These are phyloP conservation scores for Tinamus guttatus DNA, from an alignment of 2,113 vertebrate species.

Conservation along the genomic window DNA sequence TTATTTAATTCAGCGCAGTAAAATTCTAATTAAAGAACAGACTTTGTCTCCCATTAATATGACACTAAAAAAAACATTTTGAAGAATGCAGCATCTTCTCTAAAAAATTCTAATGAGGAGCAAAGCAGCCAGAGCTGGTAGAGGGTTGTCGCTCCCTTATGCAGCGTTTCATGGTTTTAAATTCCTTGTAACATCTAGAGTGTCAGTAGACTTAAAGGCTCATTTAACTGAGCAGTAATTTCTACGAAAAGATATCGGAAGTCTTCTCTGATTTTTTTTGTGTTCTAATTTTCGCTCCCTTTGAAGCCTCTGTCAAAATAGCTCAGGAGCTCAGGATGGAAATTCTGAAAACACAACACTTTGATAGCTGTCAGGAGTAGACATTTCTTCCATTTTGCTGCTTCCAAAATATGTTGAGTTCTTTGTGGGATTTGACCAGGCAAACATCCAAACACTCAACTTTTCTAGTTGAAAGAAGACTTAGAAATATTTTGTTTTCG, in stretches of 20 bases:
- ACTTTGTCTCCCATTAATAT: conserved; percentile 67
- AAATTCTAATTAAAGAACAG: conserved; percentile 74
- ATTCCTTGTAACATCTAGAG: conserved; percentile 34
- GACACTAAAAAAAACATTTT: conserved; percentile 41
- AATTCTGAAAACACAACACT: background rate
- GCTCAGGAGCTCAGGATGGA: conserved; percentile 37
- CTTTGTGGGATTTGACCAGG: conserved; percentile 12
- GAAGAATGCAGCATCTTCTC: conserved; percentile 56
- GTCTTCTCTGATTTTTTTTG: conserved; percentile 40
- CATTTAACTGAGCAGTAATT: conserved; percentile 58
- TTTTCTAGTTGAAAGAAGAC: background rate
- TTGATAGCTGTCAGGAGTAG: conserved; percentile 44
- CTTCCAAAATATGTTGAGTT: conserved; percentile 57
- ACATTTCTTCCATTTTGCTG: conserved; percentile 14
- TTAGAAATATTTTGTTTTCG: conserved; percentile 12
- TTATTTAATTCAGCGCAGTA: conserved; percentile 71
- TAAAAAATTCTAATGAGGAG: conserved; percentile 41
- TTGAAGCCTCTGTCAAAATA: conserved; percentile 65
- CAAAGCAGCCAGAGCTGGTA: background rate
- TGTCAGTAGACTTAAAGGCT: conserved; percentile 62
- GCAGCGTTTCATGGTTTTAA: conserved; percentile 53
- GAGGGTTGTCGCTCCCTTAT: conserved; percentile 54
- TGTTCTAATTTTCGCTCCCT: conserved; percentile 69
- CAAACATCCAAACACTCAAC: conserved; percentile 27
- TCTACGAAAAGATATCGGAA: conserved; percentile 48